Percentiles rank a stretch among this genome's conserved stretches.
These are phyloP conservation scores for Otolemur garnettii DNA, from an alignment of 2,113 vertebrate genomes.

Conservation along the genomic window DNA sequence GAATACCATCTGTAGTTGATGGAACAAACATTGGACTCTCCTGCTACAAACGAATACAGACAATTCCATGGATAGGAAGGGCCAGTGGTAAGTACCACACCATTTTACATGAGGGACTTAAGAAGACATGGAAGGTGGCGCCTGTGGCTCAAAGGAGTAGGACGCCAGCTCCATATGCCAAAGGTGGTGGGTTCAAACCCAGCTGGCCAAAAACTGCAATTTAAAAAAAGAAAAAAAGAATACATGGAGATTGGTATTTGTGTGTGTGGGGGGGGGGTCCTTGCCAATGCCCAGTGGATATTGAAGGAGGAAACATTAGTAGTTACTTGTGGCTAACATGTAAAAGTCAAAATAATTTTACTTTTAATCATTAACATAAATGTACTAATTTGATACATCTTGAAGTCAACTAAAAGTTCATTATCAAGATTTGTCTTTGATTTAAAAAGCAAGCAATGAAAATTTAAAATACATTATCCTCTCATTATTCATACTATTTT, in stretches of 20 bases:
- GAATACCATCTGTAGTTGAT: background rate
- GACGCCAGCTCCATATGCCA: too few relatives aligned
- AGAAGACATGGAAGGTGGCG: background rate
- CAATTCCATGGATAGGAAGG: background rate
- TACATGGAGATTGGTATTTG: background rate
- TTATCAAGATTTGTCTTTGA: constrained; percentile 78
- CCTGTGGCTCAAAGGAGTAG: too few relatives aligned
- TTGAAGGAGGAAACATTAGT: background rate
- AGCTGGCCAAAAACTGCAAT: too few relatives aligned
- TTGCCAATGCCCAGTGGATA: background rate
- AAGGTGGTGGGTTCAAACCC: too few relatives aligned
- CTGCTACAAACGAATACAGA: background rate
- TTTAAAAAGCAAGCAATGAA: constrained; percentile 80
- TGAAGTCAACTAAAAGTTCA: constrained; percentile 82
- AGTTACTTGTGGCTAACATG: background rate
- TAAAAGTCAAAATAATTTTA: background rate
- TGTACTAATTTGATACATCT: constrained; percentile 83
- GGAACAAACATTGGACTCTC: background rate
- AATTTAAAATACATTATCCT: constrained; percentile 82
- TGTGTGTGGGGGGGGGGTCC: background rate
- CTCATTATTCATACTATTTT: constrained; percentile 37
- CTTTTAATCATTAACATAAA: constrained; percentile 80
- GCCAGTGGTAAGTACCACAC: background rate
- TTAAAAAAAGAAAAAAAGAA: background rate
- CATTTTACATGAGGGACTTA: background rate